A percentile compares a stretch with the other conserved stretches of the same genome.
Evolutionary conservation across 2,797 vertebrate species (phyloP).

Genomic region (Ficedula albicollis): DNA sequence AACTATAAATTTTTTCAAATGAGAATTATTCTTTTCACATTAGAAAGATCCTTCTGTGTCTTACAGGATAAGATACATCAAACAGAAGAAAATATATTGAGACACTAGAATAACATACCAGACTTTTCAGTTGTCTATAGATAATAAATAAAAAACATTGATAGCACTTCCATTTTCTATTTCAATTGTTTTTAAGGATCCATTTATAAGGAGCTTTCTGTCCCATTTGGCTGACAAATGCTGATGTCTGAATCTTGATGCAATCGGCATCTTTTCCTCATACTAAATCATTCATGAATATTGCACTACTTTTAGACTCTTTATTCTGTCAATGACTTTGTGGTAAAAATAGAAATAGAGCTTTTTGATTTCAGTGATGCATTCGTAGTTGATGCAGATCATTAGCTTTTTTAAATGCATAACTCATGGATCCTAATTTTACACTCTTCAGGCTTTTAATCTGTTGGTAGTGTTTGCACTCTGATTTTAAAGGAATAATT

Average conservation of each 20-base stretch:
- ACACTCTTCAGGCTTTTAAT: constrained; percentile 32
- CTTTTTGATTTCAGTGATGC: constrained; percentile 64
- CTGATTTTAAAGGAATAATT: neutral
- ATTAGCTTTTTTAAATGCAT: constrained; percentile 52
- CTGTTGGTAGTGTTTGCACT: neutral
- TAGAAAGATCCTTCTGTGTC: neutral
- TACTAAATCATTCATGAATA: constrained; percentile 61
- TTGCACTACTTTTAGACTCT: constrained; percentile 62
- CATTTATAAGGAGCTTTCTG: constrained; percentile 17
- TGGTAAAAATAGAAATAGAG: constrained; percentile 69
- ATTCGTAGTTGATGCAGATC: constrained; percentile 46
- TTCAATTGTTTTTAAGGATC: neutral
- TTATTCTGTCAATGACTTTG: constrained; percentile 65
- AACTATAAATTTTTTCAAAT: neutral
- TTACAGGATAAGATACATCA: neutral
- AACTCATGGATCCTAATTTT: constrained; percentile 32
- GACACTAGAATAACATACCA: neutral
- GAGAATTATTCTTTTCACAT: neutral
- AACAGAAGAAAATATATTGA: neutral
- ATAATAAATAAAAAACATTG: neutral
- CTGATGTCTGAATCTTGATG: constrained; percentile 4
- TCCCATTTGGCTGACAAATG: constrained; percentile 18
- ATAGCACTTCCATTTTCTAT: neutral
- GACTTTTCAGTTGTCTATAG: neutral
- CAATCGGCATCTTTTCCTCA: constrained; percentile 12